A percentile compares a stretch with the other conserved stretches of the same genome.
Conservation (phyloP, 2,797 vertebrate genomes). For the Sebastes variabilis region DNA sequence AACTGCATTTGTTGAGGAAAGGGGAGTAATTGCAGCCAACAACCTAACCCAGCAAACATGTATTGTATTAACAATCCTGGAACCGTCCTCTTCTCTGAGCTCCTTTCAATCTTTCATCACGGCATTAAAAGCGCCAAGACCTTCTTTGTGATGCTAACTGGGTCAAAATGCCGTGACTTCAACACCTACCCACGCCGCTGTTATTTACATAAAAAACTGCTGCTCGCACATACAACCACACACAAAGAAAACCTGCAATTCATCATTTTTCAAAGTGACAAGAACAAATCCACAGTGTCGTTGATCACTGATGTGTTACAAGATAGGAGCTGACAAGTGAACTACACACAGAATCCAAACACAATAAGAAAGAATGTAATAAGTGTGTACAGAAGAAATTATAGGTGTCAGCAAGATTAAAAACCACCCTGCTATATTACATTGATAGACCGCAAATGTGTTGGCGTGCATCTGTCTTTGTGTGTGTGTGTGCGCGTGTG, state of each 20-base stretch:
- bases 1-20: not conserved
- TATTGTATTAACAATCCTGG: not conserved
- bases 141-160: conserved; percentile 37
- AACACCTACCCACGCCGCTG: not conserved
- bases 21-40: not conserved
- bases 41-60: not conserved
- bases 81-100: not conserved
- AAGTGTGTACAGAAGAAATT: not conserved
- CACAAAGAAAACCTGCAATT: not conserved
- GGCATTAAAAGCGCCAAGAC: conserved; percentile 6
- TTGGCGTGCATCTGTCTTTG: not conserved
- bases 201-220: not conserved
- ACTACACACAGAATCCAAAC: not conserved
- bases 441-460: not conserved
- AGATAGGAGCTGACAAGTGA: not conserved
- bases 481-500: not conserved
- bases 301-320: not conserved
- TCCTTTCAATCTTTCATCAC: conserved; percentile 15
- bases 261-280: not conserved
- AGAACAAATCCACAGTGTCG: not conserved
- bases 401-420: not conserved
- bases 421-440: not conserved
- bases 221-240: not conserved
- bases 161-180: conserved; percentile 29
- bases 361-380: not conserved